Evolutionary conservation across 2,113 vertebrate genomes (phyloP), one percentile per base, ranked within the genome.

Genomic region (Pampusana beccarii): DNA sequence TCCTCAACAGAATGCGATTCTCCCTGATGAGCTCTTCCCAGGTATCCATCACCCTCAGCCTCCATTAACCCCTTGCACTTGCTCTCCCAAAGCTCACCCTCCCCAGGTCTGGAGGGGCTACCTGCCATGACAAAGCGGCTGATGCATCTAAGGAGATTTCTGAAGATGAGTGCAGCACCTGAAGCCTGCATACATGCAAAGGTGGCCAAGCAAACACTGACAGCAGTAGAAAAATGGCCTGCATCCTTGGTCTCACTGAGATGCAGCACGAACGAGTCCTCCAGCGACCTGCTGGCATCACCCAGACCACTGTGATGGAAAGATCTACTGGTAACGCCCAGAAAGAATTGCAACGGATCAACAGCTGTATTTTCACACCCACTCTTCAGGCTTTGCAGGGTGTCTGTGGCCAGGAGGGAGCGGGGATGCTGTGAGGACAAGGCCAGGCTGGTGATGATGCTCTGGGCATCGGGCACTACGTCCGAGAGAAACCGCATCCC

Each of bases 341-440:
- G 36, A 18, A 34, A 44, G 53, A 83, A 18, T 53, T 2, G 2
- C 0, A 14, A 33, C 0, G 2, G 46, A 92, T 36, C 7, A 0
- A 2, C 21, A 54, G 20, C 38, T 38, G 44, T 18, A 2, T 64
- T 78, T 58, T 64, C 65, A 56, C 61, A 89, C 64, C 72, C 10
- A 2, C 7, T 42, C 60, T 54, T 33, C 38, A 57, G 84, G 72
- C 36, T 78, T 77, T 17, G 16, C 62, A 6, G 0, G 1, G 54
- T 1, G 0, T 8, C 57, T 1, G 0, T 25, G 53, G 57, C 36
- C 3, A 0, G 29, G 26, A 71, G 53, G 16, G 42, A 67, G 73
- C 10, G 0, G 4, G 56, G 57, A 53, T 2, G 10, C 38, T 5
- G 50, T 2, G 0, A 44, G 50, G 51, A 19, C 29, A 8, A 44